Base-by-base conservation (phyloP, 2,113 vertebrate species). In the Gallinago undulata region DNA sequence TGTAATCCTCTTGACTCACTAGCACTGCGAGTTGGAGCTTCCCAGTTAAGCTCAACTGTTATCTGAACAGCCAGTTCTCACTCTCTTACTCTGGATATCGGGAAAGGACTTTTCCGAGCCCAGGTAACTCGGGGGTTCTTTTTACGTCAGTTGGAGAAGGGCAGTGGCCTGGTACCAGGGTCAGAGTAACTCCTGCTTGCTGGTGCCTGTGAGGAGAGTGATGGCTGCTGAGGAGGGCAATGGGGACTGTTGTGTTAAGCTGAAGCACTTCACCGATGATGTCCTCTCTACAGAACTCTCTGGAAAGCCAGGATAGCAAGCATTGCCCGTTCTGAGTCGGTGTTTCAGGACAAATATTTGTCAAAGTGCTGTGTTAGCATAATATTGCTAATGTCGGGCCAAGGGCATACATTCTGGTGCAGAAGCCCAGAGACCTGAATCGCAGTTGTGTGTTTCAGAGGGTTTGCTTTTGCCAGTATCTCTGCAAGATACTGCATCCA, bases 401-500 rank as follows among this genome's bases (percentile, higher is more conserved):
- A 80, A 59, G 60, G 69, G 25, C 41, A 6, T 33, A 23, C 41
- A 23, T 67, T 55, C 55, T 83, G 86, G 66, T 83, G 82, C 82
- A 43, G 79, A 31, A n/a, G 22, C 75, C 9, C 23, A 10, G 45
- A 76, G 45, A 13, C 4, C 0, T 4, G 55, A 74, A 8, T 33
- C 3, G 0, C 27, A 18, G 37, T 14, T 45, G 19, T 41, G 79
- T 51, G 43, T 56, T 75, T 47, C 33, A 11, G 68, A 30, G 68
- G 31, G 16, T 55, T 84, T 83, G 41, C 75, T 45, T 53, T 59
- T 69, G 79, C 31, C 35, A 19, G 0, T 50, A 18, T 37, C 41
- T 53, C 27, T 59, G 75, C 41, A 19, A 10, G 88, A 4, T 31
- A 1, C 0, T 11, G 28, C 18, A 2, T 31, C 24, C 0, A 0